Evolutionary conservation across 2,797 vertebrate genomes (phyloP).

Genomic region (Argya squamiceps): DNA sequence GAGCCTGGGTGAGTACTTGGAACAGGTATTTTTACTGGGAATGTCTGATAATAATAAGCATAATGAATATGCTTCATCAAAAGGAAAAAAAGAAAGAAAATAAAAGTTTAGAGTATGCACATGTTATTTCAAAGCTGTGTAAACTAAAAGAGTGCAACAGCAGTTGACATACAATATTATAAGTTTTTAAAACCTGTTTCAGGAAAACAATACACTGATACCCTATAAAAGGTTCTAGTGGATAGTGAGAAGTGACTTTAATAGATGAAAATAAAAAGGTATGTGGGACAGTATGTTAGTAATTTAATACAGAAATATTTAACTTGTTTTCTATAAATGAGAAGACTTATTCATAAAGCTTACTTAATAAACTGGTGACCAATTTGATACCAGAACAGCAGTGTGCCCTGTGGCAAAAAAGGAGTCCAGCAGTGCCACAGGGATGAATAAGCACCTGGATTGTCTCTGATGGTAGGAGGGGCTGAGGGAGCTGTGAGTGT

Average conservation of each 20-base stretch:
- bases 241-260: background rate
- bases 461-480: background rate
- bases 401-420: background rate
- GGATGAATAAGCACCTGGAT: background rate
- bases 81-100: background rate
- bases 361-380: background rate
- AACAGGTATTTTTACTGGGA: background rate
- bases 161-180: background rate
- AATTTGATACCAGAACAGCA: background rate
- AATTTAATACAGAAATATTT: background rate
- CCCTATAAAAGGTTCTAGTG: background rate
- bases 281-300: background rate
- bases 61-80: background rate
- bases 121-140: background rate
- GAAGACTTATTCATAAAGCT: background rate
- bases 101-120: background rate
- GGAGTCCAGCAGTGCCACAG: background rate
- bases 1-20: background rate
- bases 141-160: background rate
- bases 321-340: background rate
- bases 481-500: background rate
- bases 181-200: background rate
- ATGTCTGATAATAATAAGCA: too few species aligned
- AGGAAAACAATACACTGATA: background rate
- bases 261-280: background rate